Evolutionary conservation across 1,140 invertebrate genomes (phyloP).

Genomic region (Drosophila biarmipes): DNA sequence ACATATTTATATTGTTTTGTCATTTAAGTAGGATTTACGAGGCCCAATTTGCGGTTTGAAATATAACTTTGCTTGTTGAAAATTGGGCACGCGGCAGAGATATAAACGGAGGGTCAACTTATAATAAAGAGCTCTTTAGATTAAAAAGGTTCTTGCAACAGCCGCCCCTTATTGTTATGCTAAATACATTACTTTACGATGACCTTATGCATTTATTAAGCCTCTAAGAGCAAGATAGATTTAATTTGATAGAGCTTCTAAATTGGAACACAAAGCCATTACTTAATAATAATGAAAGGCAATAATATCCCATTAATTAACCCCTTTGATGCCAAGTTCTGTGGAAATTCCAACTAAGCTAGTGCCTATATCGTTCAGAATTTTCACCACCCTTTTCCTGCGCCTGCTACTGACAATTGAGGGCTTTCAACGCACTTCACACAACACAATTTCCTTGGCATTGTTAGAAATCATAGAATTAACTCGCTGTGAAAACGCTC

Average conservation of each 20-base stretch:
- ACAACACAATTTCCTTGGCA: conserved; percentile 23
- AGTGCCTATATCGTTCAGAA: conserved; percentile 15
- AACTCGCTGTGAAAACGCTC: conserved; percentile 18
- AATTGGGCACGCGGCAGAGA: conserved; percentile 13
- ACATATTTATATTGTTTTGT: conserved; percentile 70
- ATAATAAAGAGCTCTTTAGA: too few relatives aligned
- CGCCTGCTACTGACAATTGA: conserved; percentile 22
- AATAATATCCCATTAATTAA: neutral
- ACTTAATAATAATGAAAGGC: too few relatives aligned
- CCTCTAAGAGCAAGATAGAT: too few relatives aligned
- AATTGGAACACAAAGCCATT: too few relatives aligned
- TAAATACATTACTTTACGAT: neutral
- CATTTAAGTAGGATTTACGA: conserved; percentile 59
- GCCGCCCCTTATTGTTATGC: neutral
- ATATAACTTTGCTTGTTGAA: conserved; percentile 21
- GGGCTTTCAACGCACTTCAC: conserved; percentile 12
- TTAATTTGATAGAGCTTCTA: neutral
- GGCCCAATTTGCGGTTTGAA: conserved; percentile 47
- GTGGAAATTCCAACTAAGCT: neutral
- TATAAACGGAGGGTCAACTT: conserved; percentile 3
- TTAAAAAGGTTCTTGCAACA: too few relatives aligned
- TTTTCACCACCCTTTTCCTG: neutral
- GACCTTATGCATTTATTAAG: neutral
- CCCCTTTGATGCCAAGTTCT: neutral
- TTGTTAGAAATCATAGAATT: conserved; percentile 36